These are phyloP conservation scores for Campopleginae sp. DNA, from an alignment of 2,888 invertebrate genomes.

Conservation along the genomic window DNA sequence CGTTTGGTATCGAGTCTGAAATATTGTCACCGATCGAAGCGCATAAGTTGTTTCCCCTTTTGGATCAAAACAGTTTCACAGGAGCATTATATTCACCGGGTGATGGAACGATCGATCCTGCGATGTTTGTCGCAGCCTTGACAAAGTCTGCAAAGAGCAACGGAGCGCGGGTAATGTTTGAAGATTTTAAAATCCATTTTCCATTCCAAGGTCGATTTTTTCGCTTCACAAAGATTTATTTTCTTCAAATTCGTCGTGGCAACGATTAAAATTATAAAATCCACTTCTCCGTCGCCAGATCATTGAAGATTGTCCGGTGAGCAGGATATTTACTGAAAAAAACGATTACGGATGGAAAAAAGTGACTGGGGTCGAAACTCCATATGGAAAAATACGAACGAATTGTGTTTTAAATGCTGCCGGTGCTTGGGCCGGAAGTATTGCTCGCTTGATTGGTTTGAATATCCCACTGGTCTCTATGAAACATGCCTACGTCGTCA, in stretches of 20 bases:
- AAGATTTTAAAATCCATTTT: not conserved
- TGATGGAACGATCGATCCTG: conserved; percentile 94
- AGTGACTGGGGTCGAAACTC: conserved; percentile 91
- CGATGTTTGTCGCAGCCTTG: conserved; percentile 91
- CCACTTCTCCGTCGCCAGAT: conserved; percentile 84
- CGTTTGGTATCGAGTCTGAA: conserved; percentile 91
- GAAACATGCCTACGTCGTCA: conserved; percentile 95
- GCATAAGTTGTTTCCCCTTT: conserved; percentile 90
- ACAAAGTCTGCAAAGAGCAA: conserved; percentile 89
- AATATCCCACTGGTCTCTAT: conserved; percentile 92
- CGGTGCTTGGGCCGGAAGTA: conserved; percentile 93
- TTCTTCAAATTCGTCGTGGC: not conserved
- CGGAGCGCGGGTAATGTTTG: conserved; percentile 88
- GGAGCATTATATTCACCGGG: conserved; percentile 92
- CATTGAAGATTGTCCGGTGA: conserved; percentile 91
- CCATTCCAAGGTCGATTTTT: not conserved
- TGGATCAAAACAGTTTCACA: conserved; percentile 90
- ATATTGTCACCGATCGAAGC: conserved; percentile 90
- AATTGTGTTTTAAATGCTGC: conserved; percentile 92
- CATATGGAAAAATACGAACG: conserved; percentile 90
- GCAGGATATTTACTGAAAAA: conserved; percentile 89
- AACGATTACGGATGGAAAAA: conserved; percentile 88
- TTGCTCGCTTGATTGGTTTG: conserved; percentile 89
- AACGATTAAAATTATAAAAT: not conserved
- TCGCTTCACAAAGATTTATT: not conserved